Evolutionary conservation across 1,140 invertebrate genomes (phyloP), one percentile per base, ranked within the genome.

Genomic region (Lordiphosa clarofinis): DNA sequence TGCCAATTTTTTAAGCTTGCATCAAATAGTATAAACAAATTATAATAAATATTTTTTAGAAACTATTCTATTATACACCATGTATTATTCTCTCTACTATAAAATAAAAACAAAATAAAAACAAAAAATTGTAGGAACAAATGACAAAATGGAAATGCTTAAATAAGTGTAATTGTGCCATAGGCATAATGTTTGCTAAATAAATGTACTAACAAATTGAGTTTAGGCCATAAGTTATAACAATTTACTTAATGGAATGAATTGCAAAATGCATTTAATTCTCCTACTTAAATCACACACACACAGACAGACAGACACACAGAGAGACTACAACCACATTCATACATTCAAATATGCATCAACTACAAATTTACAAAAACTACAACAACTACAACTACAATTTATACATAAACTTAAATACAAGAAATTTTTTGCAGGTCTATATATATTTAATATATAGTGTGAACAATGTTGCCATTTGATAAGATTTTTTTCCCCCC

Each of bases 381-480:
- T 47, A 59, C 50, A 57, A 50, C 19, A 54, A 68, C 60, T 69
- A 69, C 55, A 59, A 69, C 67, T 53, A 31, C 28, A 70, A 40
- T 47, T 44, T 49, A 44, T 35, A 49, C 12, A 38, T 15, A 44
- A 35, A 52, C 11, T 12, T 8, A 58, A 72, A 67, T 53, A 63
- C 37, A 56, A 40, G 75, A 81, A 74, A 81, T 81, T 82, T 69
- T 82, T 81, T 82, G 75, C 76, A 82, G 76, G 71, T 81, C 75
- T 79, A 79, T 81, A 31, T 31, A 31, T 31, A 31, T 31, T 31
- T 6, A 4, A 31, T 70, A 70, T 81, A 82, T 81, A 81, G 69
- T 82, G 67, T 75, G 47, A 69, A 82, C 76, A 81, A 82, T 82
- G 76, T 82, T 82, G 78, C 76, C 73, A 84, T 82, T 82, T 84